Conservation (phyloP, 2,113 vertebrate genomes). For the Planiliza haematocheilus region DNA sequence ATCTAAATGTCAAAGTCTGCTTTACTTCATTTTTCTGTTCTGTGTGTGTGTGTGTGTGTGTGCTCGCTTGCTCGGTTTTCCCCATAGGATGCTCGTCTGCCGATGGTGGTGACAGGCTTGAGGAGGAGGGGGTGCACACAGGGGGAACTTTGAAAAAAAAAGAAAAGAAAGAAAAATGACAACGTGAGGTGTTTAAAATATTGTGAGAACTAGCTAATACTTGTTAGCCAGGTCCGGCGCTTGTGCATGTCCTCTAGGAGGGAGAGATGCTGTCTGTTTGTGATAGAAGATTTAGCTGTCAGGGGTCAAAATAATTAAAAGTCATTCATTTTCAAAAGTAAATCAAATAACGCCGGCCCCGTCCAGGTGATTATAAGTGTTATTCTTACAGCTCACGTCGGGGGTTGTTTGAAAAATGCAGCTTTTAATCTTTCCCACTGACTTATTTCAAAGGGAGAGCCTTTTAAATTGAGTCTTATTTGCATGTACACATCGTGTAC, state of each 20-base stretch:
- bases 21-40: constrained; percentile 52
- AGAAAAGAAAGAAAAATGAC: no score
- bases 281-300: not conserved
- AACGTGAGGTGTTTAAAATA: constrained; percentile 59
- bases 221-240: not conserved
- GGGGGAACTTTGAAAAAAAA: constrained; percentile 36
- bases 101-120: constrained; percentile 66
- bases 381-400: not conserved
- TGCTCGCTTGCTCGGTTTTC: constrained; percentile 37
- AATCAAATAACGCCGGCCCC: not conserved
- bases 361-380: not conserved
- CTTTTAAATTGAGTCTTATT: no score
- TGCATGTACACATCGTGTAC: no score
- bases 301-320: not conserved
- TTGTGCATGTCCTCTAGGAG: not conserved
- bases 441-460: no score
- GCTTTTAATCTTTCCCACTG: no score
- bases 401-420: not conserved
- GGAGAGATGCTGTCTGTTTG: not conserved
- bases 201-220: constrained; percentile 15
- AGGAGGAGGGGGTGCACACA: constrained; percentile 45
- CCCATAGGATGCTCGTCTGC: constrained; percentile 61
- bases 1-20: constrained; percentile 71
- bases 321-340: not conserved
- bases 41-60: constrained; percentile 28